phyloP scores from a whole-genome alignment of 1,140 invertebrate genomes.

The Marisa cornuarietis region DNA sequence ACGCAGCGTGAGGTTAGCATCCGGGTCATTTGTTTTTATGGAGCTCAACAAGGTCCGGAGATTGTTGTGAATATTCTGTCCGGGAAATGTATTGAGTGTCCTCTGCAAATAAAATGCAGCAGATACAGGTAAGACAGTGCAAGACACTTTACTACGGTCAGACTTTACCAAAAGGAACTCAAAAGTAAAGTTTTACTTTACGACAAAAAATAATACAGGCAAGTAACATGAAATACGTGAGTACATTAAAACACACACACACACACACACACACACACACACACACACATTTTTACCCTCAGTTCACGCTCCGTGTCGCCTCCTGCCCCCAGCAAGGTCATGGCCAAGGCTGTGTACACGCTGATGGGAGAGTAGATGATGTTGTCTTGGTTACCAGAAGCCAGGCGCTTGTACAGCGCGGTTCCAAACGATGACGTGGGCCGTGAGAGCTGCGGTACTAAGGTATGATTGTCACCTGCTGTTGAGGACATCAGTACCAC shows the following conservation, averaged over 20 bases:
- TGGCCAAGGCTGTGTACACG: constrained; percentile 1
- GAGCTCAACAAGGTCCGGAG: neutral
- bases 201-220: no score
- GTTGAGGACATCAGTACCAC: no score
- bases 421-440: constrained; percentile 2
- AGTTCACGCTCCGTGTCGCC: constrained; percentile 1
- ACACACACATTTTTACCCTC: neutral
- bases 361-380: constrained; percentile 13
- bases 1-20: constrained; percentile 4
- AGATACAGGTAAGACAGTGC: no score
- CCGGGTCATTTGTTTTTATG: neutral
- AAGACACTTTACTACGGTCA: no score
- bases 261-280: neutral
- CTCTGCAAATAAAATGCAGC: neutral
- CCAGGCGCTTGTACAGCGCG: constrained; percentile 4
- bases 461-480: neutral
- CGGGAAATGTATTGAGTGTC: neutral
- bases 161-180: no score
- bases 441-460: neutral
- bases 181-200: no score
- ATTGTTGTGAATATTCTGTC: neutral
- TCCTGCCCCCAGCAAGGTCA: neutral
- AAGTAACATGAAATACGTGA: no score
- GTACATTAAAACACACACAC: neutral
- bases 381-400: constrained; percentile 1